A percentile compares a stretch with the other conserved stretches of the same genome.
phyloP scores from a whole-genome alignment of 2,888 invertebrate species.

The Amiota mariae region DNA sequence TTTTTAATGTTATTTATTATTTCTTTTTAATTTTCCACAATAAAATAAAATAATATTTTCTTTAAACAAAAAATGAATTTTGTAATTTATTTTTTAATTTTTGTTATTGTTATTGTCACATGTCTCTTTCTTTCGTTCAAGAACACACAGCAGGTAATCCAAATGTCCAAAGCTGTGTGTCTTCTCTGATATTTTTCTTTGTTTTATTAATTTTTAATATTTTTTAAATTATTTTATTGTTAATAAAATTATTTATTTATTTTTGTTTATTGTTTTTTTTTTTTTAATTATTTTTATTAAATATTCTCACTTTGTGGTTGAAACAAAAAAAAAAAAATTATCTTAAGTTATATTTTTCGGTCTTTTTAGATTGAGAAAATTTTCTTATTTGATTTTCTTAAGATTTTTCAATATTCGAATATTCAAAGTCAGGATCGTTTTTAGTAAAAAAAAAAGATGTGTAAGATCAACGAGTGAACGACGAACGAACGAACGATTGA shows the following conservation, averaged over 20 bases:
- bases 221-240: neutral
- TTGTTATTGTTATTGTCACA: neutral
- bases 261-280: no score
- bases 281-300: no score
- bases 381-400: neutral
- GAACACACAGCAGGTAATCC: constrained; percentile 61
- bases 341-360: neutral
- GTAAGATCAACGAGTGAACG: neutral
- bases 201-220: neutral
- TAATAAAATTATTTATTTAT: no score
- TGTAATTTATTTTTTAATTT: constrained; percentile 27
- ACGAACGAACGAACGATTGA: no score
- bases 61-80: no score
- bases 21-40: constrained; percentile 38
- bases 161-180: constrained; percentile 58
- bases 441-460: neutral
- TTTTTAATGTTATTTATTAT: constrained; percentile 25
- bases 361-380: no score
- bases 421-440: neutral
- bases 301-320: no score
- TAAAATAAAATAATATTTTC: no score
- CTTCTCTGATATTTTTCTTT: neutral
- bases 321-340: neutral
- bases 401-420: neutral
- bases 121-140: constrained; percentile 27